Conservation (phyloP, 2,113 vertebrate species). For the Eudyptes chrysolophus region DNA sequence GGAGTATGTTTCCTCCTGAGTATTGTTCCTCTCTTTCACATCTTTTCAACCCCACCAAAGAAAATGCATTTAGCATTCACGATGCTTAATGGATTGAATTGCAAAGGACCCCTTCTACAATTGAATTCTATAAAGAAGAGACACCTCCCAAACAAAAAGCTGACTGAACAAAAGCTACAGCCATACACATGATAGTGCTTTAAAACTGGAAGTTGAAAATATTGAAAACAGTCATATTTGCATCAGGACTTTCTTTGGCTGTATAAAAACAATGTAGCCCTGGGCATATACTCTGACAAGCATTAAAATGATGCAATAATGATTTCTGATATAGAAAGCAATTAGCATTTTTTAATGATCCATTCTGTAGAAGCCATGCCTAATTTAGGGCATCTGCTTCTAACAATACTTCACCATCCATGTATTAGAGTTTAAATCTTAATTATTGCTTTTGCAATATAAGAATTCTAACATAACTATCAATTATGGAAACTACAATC, state of each 20-base stretch:
- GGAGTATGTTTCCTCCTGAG: conserved; percentile 29
- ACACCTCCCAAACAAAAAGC: not conserved
- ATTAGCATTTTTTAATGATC: conserved; percentile 52
- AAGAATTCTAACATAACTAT: conserved; percentile 49
- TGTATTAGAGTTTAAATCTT: conserved; percentile 38
- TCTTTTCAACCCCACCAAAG: conserved; percentile 10
- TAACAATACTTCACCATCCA: conserved; percentile 18
- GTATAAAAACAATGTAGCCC: not conserved
- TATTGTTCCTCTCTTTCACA: not conserved
- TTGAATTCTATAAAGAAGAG: not conserved
- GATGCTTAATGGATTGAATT: not conserved
- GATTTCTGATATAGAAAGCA: conserved; percentile 57
- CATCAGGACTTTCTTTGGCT: conserved; percentile 20
- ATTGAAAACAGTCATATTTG: conserved; percentile 1
- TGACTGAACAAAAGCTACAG: not conserved
- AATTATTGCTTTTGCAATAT: conserved; percentile 53
- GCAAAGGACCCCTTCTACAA: not conserved
- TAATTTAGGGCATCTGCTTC: conserved; percentile 62
- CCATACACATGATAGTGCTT: not conserved
- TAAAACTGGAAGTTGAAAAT: conserved; percentile 15
- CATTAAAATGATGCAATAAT: conserved; percentile 43
- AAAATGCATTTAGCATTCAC: not conserved
- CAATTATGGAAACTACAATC: conserved; percentile 31
- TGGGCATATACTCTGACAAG: conserved; percentile 5
- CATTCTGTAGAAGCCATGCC: conserved; percentile 53